Evolutionary conservation across 1,140 invertebrate species (phyloP).

Genomic region (Dinoponera quadriceps): DNA sequence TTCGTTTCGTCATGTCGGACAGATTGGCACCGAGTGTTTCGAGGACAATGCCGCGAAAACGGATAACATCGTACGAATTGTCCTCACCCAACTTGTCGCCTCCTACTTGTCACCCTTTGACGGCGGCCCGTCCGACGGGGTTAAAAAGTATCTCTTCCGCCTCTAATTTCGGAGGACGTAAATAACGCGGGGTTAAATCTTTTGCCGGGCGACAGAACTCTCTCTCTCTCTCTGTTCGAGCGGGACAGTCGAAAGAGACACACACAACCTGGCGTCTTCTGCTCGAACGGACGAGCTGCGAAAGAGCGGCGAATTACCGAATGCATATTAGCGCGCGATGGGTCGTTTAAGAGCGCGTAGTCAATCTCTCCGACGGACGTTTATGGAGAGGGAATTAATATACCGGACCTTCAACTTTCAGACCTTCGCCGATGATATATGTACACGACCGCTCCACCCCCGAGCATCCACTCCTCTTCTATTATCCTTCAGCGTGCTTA

Average conservation of each 20-base stretch:
- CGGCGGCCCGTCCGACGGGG: background rate
- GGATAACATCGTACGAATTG: constrained; percentile 27
- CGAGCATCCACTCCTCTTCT: constrained; percentile 47
- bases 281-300: constrained; percentile 60
- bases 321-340: constrained; percentile 84
- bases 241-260: constrained; percentile 41
- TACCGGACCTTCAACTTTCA: constrained; percentile 83
- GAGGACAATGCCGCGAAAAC: constrained; percentile 18
- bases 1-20: constrained; percentile 54
- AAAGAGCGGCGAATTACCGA: constrained; percentile 81
- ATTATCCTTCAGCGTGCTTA: constrained; percentile 48
- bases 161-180: constrained; percentile 41
- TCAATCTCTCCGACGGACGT: constrained; percentile 84
- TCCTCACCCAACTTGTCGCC: constrained; percentile 39
- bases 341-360: constrained; percentile 84
- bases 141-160: background rate
- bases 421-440: constrained; percentile 84
- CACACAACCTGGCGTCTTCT: constrained; percentile 21
- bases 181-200: constrained; percentile 49
- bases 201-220: constrained; percentile 23
- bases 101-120: background rate
- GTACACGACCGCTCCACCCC: constrained; percentile 79
- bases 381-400: constrained; percentile 86
- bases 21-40: constrained; percentile 47
- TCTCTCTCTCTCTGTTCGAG: background rate